Evolutionary conservation across 2,797 vertebrate species (phyloP), one percentile per base, ranked within the genome.

Genomic region (Esox masquinongy): DNA sequence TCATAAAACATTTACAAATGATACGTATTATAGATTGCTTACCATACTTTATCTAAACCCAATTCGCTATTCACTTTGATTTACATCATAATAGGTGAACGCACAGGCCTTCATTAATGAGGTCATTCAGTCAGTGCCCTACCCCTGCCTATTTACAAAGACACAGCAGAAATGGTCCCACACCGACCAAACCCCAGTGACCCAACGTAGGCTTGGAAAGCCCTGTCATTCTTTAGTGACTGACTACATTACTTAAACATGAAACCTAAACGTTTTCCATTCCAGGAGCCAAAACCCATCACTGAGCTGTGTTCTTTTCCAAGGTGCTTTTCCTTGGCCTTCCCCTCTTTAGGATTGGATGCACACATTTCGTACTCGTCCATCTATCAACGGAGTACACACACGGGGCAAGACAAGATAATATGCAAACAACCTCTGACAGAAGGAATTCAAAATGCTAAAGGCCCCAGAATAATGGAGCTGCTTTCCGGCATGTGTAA

Each of bases 401-500:
- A 74, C 73, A 72, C 56, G 67, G 17, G 7, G 73, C 69, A 88
- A 91, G 90, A 92, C 87, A 85, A 86, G 89, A 86, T 76, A 72
- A 77, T 86, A 90, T 89, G 86, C 86, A 90, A 93, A 92, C 78
- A 26, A 80, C 85, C 83, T 79, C 76, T 85, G 88, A 90, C 87
- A 91, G 87, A 85, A 83, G 82, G 87, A 85, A 79, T 90, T 93
- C 87, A 85, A 89, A 90, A 91, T 88, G 85, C 87, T 92, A 91
- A 91, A 87, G 80, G 79, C 0, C 80, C 80, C 83, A 77, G 79
- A 88, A 92, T 86, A 92, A 90, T 89, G 88, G 71, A 82, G 88
- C 80, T 83, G 83, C 86, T 89, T 81, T 83, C 61, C 73, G 36
- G 87, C 84, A 82, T 78, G 72, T 86, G 70, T 77, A 87, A 80